Evolutionary conservation across 1,140 invertebrate genomes (phyloP).

Genomic region (Lepidotrigona ventralis): DNA sequence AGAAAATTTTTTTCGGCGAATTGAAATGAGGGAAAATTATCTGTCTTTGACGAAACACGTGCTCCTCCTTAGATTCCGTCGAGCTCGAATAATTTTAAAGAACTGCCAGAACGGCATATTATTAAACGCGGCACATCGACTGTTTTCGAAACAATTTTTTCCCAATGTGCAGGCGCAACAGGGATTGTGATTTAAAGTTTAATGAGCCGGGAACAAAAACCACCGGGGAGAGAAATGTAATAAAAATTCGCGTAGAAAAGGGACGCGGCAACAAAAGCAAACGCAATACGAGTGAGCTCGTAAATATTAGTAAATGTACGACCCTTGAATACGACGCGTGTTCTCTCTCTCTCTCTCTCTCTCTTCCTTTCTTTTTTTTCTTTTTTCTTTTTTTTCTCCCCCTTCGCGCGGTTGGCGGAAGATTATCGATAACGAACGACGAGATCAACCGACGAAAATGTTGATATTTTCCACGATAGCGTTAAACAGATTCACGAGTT

Average conservation of each 20-base stretch:
- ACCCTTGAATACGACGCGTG: neutral
- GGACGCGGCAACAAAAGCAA: neutral
- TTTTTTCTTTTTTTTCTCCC: neutral
- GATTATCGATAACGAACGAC: constrained; percentile 15
- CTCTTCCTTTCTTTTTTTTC: neutral
- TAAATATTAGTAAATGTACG: constrained; percentile 1
- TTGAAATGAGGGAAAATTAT: neutral
- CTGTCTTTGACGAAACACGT: too few species aligned
- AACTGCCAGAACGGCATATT: too few species aligned
- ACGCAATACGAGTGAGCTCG: neutral
- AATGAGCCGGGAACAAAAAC: neutral
- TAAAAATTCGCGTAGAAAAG: neutral
- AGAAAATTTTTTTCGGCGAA: too few species aligned
- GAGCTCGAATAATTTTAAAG: neutral
- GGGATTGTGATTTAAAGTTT: neutral
- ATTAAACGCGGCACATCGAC: too few species aligned
- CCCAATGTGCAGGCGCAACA: neutral
- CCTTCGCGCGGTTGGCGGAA: neutral
- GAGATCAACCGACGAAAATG: neutral
- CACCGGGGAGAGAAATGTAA: neutral
- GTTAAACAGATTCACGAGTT: constrained; percentile 51
- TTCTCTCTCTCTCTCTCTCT: neutral
- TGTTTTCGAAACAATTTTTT: neutral
- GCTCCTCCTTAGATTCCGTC: too few species aligned
- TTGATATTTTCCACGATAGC: neutral